Conservation (phyloP, 2,888 invertebrate genomes). For the Sthenelais limicola region DNA sequence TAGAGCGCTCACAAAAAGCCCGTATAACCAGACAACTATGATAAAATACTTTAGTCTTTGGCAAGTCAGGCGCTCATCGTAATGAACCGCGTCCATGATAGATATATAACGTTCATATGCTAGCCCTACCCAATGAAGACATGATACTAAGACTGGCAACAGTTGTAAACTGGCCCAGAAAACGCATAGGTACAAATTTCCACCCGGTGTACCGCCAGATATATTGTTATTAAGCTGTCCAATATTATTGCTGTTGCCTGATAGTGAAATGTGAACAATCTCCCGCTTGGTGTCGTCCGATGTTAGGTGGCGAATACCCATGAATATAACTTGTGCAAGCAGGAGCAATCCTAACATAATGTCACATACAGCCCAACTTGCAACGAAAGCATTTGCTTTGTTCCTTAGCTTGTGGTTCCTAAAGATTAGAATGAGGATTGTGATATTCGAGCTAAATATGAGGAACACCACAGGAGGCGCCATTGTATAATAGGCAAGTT, state of each 20-base stretch:
- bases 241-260: too few relatives aligned
- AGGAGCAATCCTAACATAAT: constrained; percentile 25
- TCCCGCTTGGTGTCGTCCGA: neutral
- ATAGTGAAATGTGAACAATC: too few relatives aligned
- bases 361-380: constrained; percentile 38
- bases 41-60: constrained; percentile 4
- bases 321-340: constrained; percentile 15
- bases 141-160: constrained; percentile 21
- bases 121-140: constrained; percentile 23
- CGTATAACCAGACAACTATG: constrained; percentile 15
- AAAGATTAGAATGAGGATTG: constrained; percentile 28
- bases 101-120: constrained; percentile 36
- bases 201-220: neutral
- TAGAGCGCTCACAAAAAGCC: neutral
- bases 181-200: constrained; percentile 6
- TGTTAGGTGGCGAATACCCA: neutral
- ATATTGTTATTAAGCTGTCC: too few relatives aligned
- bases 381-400: neutral
- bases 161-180: constrained; percentile 9
- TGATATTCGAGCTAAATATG: constrained; percentile 32
- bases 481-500: constrained; percentile 8
- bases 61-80: constrained; percentile 21
- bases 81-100: constrained; percentile 25
- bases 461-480: constrained; percentile 26
- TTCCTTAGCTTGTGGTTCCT: constrained; percentile 4